These are phyloP conservation scores for Palythoa heliodiscus DNA, from an alignment of 92 coral and sea anemone species.

Conservation along the genomic window DNA sequence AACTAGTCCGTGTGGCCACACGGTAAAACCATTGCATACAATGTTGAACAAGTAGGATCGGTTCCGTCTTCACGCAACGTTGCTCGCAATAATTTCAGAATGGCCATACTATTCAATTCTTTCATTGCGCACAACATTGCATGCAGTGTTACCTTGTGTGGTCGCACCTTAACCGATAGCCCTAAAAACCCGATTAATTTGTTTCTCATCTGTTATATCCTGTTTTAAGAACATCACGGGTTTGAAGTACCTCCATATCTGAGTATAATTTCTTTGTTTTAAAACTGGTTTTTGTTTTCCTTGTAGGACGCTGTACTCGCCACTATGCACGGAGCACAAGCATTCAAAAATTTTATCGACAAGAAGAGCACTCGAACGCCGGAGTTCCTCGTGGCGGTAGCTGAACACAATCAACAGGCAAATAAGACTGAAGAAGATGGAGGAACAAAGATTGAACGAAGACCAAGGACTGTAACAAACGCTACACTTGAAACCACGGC, in stretches of 20 bases:
- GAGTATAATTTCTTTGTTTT: neutral
- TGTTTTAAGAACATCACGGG: too few relatives aligned
- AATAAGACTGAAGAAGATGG: constrained; percentile 51
- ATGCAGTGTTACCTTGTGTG: too few relatives aligned
- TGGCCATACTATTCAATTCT: too few relatives aligned
- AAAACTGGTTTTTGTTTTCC: neutral
- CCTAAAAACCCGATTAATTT: too few relatives aligned
- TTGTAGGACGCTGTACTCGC: constrained; percentile 88
- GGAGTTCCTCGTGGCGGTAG: constrained; percentile 85
- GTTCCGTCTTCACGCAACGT: too few relatives aligned
- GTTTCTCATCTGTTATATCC: too few relatives aligned
- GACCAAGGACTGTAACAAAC: constrained; percentile 48
- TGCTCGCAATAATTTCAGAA: too few relatives aligned
- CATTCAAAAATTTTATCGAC: constrained; percentile 90
- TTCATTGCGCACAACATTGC: too few relatives aligned
- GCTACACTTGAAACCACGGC: constrained; percentile 1
- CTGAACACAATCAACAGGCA: constrained; percentile 69
- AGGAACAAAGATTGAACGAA: constrained; percentile 51
- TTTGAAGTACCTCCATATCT: neutral
- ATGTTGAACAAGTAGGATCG: too few relatives aligned
- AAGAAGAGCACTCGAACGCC: constrained; percentile 92
- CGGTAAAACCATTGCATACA: too few relatives aligned
- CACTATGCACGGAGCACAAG: constrained; percentile 94
- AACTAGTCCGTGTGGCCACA: too few relatives aligned
- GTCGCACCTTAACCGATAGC: too few relatives aligned